Evolutionary conservation across 2,113 vertebrate species (phyloP), one percentile per base, ranked within the genome.

Genomic region (Madoqua kirkii): DNA sequence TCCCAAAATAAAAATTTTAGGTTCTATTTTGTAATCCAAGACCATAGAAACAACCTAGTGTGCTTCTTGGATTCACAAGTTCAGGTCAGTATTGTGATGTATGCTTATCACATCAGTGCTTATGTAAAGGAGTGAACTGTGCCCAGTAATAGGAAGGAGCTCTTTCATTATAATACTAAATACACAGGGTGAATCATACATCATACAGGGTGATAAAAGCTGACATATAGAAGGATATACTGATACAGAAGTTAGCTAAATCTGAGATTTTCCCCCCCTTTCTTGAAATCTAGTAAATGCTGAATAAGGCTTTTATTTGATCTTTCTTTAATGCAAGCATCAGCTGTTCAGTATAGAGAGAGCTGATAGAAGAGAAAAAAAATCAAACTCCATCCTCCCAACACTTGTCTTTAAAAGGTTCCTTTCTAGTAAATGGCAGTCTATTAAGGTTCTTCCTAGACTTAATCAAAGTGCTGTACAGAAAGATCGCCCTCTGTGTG

Each of bases 281-380:
- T 95, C 98, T 97, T 97, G 98, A 98, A 98, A 97, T 98, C 96
- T 98, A 87, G 97, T 98, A 98, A 98, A 98, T 97, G 98, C 98
- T 99, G 98, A 98, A 98, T 98, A 98, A 96, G 98, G 96, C 40
- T 98, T 99, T 98, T 98, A 98, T 98, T 98, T 99, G 93, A 98
- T 98, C 98, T 98, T 96, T 96, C 86, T 98, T 98, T 98, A 98
- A 98, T 98, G 96, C 94, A 98, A 93, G 96, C 96, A 97, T 99
- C 98, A 99, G 98, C 98, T 98, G 78, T 98, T 99, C 98, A 76
- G 92, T 97, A 97, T 50, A 98, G 89, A 96, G 86, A 95, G 64
- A 98, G 98, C 79, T 98, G 87, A 97, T 91, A 97, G 94, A 95
- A 93, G 96, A 92, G 52, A 62, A 31, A 59, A 82, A 76, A 91